Evolutionary conservation across 64 coral and sea anemone species (phyloP).

Genomic region (Cladopsammia gracilis): DNA sequence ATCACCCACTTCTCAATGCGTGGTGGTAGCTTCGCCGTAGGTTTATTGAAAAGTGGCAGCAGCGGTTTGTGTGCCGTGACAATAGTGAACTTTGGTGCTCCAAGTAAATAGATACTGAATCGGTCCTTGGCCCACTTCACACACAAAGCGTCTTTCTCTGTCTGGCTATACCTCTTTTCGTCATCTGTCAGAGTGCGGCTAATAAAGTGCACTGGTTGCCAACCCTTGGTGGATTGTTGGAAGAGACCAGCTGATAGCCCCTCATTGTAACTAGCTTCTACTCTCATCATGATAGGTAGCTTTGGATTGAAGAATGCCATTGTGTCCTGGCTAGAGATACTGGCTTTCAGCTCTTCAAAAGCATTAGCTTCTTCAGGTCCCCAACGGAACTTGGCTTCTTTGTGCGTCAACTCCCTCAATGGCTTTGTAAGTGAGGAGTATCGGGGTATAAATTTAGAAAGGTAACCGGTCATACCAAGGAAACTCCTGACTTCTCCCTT

Average conservation of each 20-base stretch:
- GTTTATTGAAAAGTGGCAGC: constrained; percentile 57
- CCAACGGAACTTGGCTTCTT: constrained; percentile 61
- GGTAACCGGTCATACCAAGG: constrained; percentile 67
- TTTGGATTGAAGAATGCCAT: no score
- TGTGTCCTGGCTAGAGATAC: no score
- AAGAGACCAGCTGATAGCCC: no score
- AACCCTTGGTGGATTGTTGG: no score
- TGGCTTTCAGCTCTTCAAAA: constrained; percentile 63
- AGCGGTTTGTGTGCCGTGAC: constrained; percentile 73
- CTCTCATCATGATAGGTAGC: no score
- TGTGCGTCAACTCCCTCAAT: constrained; percentile 33
- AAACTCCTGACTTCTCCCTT: constrained; percentile 69
- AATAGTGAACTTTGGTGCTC: constrained; percentile 73
- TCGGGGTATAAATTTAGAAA: constrained; percentile 43
- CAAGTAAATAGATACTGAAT: no score
- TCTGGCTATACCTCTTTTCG: no score
- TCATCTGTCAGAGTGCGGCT: no score
- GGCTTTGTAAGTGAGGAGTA: constrained; percentile 32
- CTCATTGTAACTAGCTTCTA: no score
- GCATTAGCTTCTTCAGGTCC: constrained; percentile 14
- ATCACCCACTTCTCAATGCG: no score
- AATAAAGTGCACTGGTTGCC: constrained; percentile 72
- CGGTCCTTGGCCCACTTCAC: no score
- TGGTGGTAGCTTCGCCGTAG: constrained; percentile 38
- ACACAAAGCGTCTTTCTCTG: no score